A percentile compares a stretch with the other conserved stretches of the same genome.
These are phyloP conservation scores for Xestia ashworthii DNA, from an alignment of 2,888 invertebrate genomes.

Conservation along the genomic window DNA sequence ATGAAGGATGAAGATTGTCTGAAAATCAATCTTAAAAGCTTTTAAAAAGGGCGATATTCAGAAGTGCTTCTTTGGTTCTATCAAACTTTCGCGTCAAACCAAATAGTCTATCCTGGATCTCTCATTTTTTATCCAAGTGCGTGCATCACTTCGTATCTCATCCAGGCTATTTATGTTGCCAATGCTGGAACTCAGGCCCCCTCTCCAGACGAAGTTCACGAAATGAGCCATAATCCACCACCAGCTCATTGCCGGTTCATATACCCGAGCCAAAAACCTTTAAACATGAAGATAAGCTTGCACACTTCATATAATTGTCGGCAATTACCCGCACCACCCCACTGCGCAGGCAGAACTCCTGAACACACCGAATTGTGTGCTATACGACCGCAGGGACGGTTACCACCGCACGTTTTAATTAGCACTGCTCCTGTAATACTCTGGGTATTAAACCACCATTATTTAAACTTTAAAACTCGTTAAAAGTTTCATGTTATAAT, in stretches of 20 bases:
- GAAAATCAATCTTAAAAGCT: slow-evolving; percentile 7
- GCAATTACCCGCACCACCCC: slow-evolving; percentile 12
- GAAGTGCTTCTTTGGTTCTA: background rate
- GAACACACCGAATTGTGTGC: slow-evolving; percentile 29
- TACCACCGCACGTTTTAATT: slow-evolving; percentile 47
- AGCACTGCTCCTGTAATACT: slow-evolving; percentile 21
- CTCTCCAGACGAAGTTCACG: background rate
- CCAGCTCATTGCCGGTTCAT: background rate
- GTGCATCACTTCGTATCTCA: background rate
- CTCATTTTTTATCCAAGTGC: background rate
- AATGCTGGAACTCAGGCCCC: background rate
- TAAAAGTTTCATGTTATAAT: slow-evolving; percentile 27
- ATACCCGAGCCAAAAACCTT: background rate
- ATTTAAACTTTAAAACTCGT: slow-evolving; percentile 47
- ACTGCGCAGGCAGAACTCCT: slow-evolving; percentile 35
- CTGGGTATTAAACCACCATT: slow-evolving; percentile 45
- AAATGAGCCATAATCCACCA: background rate
- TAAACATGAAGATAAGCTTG: slow-evolving; percentile 2
- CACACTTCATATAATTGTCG: slow-evolving; percentile 26
- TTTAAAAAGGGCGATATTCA: background rate
- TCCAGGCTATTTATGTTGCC: background rate
- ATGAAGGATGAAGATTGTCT: slow-evolving; percentile 4
- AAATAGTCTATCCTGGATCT: slow-evolving; percentile 9
- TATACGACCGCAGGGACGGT: slow-evolving; percentile 38
- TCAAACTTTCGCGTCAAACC: background rate